Evolutionary conservation across 2,113 vertebrate species (phyloP), one percentile per base, ranked within the genome.

Genomic region (Eurystomus gularis): DNA sequence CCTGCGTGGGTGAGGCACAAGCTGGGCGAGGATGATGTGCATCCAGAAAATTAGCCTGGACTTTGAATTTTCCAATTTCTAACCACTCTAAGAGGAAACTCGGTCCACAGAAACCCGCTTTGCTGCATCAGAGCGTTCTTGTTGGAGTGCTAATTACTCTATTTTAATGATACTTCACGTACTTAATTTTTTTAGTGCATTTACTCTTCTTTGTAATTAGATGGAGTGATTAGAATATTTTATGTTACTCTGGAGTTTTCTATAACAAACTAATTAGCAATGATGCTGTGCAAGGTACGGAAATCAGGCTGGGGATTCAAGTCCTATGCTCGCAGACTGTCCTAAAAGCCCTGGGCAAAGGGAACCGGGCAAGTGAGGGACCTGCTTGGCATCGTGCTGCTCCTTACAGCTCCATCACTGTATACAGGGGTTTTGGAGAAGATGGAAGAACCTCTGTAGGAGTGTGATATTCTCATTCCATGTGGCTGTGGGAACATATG

Each of bases 401-500:
- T 26, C 54, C 54, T 62, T 9, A 10, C 19, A 18, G 11, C 19
- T 35, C 29, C 0, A 16, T 20, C 7, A n/a, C n/a, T 1, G 18
- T 33, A 0, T 2, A 5, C 11, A 13, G 78, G 10, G 54, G 20
- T 17, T 35, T 60, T 4, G 17, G 78, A 39, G 72, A 6, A 64
- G n/a, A 5, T 29, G 33, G 26, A 4, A 15, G 17, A 60, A 17
- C 11, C 26, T 70, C 49, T 19, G 11, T 3, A 7, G 62, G 79
- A 18, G 37, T 3, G 9, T 4, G 52, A 2, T 6, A 0, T 10
- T n/a, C 24, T 64, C 29, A 2, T 37, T 11, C 11, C 13, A 0
- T 0, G 4, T 5, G 37, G 16, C 48, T 11, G 16, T 4, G 10
- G 71, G 46, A 15, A 11, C n/a, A n/a, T 0, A 37, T 4, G 76